These are phyloP conservation scores for Tenualosa thibaudeaui DNA, from an alignment of 2,797 vertebrate genomes.

Conservation along the genomic window DNA sequence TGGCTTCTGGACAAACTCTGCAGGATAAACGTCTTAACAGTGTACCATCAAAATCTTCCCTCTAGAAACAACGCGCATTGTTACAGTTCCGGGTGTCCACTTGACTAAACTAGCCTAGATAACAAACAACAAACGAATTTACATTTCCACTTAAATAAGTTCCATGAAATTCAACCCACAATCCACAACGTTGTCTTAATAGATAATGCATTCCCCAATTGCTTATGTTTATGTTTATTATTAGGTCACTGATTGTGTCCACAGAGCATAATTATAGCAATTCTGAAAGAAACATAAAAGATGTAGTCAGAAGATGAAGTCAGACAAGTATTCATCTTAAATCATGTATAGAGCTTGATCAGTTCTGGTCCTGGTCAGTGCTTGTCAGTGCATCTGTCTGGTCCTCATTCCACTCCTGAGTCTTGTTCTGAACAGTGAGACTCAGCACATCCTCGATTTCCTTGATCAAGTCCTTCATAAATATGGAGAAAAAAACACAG, in stretches of 20 bases:
- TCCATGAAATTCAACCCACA: background rate
- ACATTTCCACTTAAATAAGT: background rate
- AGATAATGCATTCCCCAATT: background rate
- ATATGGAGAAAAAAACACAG: conserved; percentile 37
- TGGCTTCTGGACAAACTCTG: background rate
- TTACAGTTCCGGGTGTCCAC: background rate
- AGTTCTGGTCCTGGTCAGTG: background rate
- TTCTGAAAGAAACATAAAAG: background rate
- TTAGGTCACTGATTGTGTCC: conserved; percentile 9
- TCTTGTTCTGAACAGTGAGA: conserved; percentile 77
- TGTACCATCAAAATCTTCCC: background rate
- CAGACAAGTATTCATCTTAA: background rate
- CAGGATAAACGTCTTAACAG: background rate
- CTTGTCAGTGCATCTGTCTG: conserved; percentile 32
- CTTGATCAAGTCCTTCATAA: conserved; percentile 68
- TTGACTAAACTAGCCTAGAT: background rate
- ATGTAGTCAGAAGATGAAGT: background rate
- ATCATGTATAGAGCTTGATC: background rate
- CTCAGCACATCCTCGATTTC: conserved; percentile 79
- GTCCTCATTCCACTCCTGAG: conserved; percentile 48
- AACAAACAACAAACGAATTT: background rate
- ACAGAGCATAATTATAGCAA: background rate
- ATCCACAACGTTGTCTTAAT: background rate
- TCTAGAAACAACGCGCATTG: background rate
- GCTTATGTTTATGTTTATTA: background rate